Percentiles rank a stretch among this genome's conserved stretches.
Conservation (phyloP, 2,888 invertebrate species). For the Himalopsyche kuldschensis region DNA sequence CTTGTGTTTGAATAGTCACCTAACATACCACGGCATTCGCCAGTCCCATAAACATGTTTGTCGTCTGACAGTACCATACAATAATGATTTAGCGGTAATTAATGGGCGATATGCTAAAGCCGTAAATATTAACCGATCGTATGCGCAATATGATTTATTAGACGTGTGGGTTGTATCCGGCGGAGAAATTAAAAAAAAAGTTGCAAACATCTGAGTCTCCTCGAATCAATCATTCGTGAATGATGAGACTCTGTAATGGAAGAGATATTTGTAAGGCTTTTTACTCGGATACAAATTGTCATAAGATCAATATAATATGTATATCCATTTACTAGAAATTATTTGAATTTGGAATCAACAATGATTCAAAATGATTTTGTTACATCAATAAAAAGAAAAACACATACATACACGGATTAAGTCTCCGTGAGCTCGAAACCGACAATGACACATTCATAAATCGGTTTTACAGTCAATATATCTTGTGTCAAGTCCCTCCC, state of each 20-base stretch:
- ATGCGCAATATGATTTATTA: background rate
- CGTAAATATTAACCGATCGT: background rate
- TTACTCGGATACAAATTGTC: too few species aligned
- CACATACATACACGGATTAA: too few species aligned
- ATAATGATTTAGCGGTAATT: background rate
- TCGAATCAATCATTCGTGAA: background rate
- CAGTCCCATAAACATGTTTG: background rate
- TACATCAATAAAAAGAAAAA: too few species aligned
- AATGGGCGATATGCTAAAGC: background rate
- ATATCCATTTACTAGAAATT: too few species aligned
- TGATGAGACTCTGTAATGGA: background rate
- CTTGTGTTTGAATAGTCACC: background rate
- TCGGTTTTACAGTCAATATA: too few species aligned
- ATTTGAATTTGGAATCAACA: too few species aligned
- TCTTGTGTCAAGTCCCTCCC: too few species aligned
- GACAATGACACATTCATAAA: too few species aligned
- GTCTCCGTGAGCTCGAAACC: too few species aligned
- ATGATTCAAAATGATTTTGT: too few species aligned
- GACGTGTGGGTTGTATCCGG: background rate
- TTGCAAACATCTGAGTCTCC: background rate
- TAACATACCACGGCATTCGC: background rate
- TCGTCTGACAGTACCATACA: background rate
- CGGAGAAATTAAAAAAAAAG: background rate
- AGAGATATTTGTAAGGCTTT: too few species aligned
- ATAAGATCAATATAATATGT: too few species aligned